Evolutionary conservation across 2,888 invertebrate species (phyloP).

Genomic region (Taphrorychus bicolor): DNA sequence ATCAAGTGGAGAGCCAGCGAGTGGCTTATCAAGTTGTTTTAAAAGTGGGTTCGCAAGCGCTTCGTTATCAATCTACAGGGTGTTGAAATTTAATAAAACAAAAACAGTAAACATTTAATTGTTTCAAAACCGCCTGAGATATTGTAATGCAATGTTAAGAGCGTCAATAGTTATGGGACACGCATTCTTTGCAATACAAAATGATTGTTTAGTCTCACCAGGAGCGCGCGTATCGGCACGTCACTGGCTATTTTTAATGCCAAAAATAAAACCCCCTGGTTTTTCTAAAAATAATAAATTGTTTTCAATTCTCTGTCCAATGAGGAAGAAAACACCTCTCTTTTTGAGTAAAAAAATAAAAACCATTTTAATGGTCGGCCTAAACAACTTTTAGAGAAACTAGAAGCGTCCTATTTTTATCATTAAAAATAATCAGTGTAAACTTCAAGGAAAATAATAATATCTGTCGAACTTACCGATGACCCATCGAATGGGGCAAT

Average conservation of each 20-base stretch:
- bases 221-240: neutral
- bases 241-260: constrained; percentile 1
- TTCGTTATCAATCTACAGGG: too few relatives aligned
- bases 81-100: too few relatives aligned
- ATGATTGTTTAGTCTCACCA: constrained; percentile 1
- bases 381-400: too few relatives aligned
- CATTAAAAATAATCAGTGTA: neutral
- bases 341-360: neutral
- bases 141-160: too few relatives aligned
- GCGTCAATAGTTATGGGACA: neutral
- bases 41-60: too few relatives aligned
- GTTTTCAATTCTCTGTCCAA: neutral
- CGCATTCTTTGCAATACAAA: neutral
- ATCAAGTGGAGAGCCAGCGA: too few relatives aligned
- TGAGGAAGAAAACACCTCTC: neutral
- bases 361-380: neutral
- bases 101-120: too few relatives aligned
- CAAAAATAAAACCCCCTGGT: neutral
- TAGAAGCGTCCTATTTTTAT: neutral
- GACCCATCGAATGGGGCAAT: constrained; percentile 44
- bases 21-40: too few relatives aligned
- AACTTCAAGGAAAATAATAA: neutral
- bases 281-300: neutral
- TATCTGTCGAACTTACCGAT: constrained; percentile 21
- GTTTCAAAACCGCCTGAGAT: too few relatives aligned